Percentiles rank a stretch among this genome's conserved stretches.
These are phyloP conservation scores for Pollenia angustigena DNA, from an alignment of 2,888 invertebrate species.

Conservation along the genomic window DNA sequence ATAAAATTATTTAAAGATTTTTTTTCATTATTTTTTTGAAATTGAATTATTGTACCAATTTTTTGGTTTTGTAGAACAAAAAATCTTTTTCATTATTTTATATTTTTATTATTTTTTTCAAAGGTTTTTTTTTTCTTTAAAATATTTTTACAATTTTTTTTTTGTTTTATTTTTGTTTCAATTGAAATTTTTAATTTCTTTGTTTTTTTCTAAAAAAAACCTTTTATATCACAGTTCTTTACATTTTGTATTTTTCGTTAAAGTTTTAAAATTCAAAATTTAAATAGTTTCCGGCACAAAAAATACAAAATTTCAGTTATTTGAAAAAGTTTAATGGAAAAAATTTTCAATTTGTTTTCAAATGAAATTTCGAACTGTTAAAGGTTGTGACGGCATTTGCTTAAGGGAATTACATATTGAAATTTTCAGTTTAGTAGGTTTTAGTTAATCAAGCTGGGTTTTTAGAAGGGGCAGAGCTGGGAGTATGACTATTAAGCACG, in stretches of 20 bases:
- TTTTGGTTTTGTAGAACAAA: background rate
- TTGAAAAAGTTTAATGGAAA: conserved; percentile 57
- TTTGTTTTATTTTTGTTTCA: conserved; percentile 20
- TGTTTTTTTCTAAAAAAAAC: conserved; percentile 55
- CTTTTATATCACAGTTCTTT: conserved; percentile 76
- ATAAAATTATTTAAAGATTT: background rate
- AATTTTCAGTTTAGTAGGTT: conserved; percentile 8
- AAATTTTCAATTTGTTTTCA: conserved; percentile 71
- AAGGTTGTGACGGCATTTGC: conserved; percentile 19
- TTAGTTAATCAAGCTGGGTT: background rate
- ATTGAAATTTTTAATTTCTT: background rate
- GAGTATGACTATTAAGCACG: conserved; percentile 18
- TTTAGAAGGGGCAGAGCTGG: background rate
- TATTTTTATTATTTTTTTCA: conserved; percentile 1
- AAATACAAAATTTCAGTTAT: conserved; percentile 73
- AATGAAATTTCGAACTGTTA: conserved; percentile 76
- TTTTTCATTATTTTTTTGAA: background rate
- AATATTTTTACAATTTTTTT: conserved; percentile 52
- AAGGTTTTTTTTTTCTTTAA: background rate
- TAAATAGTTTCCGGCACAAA: conserved; percentile 54
- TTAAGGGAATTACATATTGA: conserved; percentile 10
- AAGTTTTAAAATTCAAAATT: conserved; percentile 47
- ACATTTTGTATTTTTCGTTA: conserved; percentile 72
- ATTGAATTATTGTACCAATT: too few relatives aligned
- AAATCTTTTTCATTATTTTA: conserved; percentile 7